phyloP scores from a whole-genome alignment of 1,140 invertebrate genomes.

The Caenorhabditis inopinata region DNA sequence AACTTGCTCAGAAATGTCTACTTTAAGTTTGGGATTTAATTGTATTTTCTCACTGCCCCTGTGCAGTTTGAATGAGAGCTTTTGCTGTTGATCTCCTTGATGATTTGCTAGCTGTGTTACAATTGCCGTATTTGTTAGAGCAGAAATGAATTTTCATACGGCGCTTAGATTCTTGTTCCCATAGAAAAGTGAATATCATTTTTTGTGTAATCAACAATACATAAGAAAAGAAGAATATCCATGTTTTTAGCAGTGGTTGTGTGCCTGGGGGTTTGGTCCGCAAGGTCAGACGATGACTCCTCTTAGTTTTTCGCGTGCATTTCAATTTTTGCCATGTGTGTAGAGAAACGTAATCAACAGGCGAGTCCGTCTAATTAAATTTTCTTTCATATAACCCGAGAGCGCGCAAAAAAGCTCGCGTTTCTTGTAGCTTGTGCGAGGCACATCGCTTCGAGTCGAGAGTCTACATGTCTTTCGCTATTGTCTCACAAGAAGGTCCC shows the following conservation, averaged over 20 bases:
- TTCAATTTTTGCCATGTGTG: constrained; percentile 23
- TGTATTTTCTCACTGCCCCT: too few relatives aligned
- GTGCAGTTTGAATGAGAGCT: too few relatives aligned
- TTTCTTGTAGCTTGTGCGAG: constrained; percentile 21
- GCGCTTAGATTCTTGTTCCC: too few relatives aligned
- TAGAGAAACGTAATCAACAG: constrained; percentile 21
- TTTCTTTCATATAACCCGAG: constrained; percentile 33
- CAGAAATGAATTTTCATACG: too few relatives aligned
- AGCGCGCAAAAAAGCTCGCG: constrained; percentile 20
- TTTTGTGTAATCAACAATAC: too few relatives aligned
- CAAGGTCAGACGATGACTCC: not conserved
- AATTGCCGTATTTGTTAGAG: too few relatives aligned
- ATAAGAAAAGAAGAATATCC: too few relatives aligned
- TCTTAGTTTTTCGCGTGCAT: constrained; percentile 4
- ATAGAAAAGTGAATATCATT: too few relatives aligned
- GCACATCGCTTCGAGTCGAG: constrained; percentile 9
- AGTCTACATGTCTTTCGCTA: not conserved
- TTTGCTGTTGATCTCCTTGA: too few relatives aligned
- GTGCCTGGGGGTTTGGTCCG: not conserved
- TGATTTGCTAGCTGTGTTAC: too few relatives aligned
- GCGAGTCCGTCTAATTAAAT: constrained; percentile 32
- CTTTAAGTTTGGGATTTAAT: too few relatives aligned
- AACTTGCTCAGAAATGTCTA: too few relatives aligned
- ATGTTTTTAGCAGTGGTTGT: not conserved
- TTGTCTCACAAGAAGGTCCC: not conserved